Evolutionary conservation across 2,888 invertebrate species (phyloP), one percentile per base, ranked within the genome.

Genomic region (Desoria tigrina): DNA sequence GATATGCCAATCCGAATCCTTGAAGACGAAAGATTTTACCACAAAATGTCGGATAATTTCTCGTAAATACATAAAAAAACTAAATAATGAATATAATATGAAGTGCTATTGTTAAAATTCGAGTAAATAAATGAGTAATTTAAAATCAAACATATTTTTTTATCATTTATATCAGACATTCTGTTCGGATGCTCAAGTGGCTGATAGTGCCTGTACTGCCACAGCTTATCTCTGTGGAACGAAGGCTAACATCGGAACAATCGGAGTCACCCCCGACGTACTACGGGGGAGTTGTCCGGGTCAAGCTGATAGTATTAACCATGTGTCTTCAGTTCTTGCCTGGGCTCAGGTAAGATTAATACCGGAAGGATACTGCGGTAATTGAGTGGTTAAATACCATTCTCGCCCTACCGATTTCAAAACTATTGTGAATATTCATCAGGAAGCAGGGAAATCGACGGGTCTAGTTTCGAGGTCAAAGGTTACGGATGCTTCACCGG

Each of bases 151-250:
- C n/a, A n/a, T n/a, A n/a, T n/a, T n/a, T n/a, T n/a, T n/a, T n/a
- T n/a, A n/a, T n/a, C n/a, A 11, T 23, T 21, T 18, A n/a, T 14
- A 42, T 4, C 32, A 57, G 57, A 57, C 57, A n/a, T 57, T 42
- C 24, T 57, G 57, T 42, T 11, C 42, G 4, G 57, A 57, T 57
- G 14, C 42, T 14, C 57, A 57, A 42, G 42, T 42, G 6, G 57
- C 59, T 6, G 59, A 59, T 39, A 23, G 90, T 51, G 74, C 75
- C 0, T 73, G 72, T 23, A 57, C 63, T 1, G 88, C 90, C 0
- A 92, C 92, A 0, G 90, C 92, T 0, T 90, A 89, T 78, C 80
- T 91, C 42, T 83, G 86, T 21, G 92, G 92, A 0, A 86, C 90
- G 0, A 92, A 92, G 80, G 87, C 85, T 1, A 90, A 90, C 78